Evolutionary conservation across 2,113 vertebrate species (phyloP).

Genomic region (Otis tarda): DNA sequence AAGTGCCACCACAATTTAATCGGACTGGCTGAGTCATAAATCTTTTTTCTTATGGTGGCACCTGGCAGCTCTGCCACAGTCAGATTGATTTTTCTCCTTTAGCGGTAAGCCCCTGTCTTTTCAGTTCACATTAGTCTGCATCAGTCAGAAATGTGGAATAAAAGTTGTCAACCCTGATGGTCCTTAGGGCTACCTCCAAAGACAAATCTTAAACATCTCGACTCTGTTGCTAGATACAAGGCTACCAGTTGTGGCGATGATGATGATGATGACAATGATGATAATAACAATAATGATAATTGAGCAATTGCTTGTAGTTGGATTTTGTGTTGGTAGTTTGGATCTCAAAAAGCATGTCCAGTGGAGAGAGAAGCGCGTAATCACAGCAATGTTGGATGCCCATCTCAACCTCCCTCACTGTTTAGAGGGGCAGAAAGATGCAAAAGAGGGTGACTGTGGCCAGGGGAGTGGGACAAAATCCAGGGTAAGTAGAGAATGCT

Average conservation of each 20-base stretch:
- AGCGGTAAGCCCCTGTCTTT: not conserved
- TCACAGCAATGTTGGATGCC: not conserved
- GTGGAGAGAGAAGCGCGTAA: not conserved
- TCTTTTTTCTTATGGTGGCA: not conserved
- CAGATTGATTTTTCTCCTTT: not conserved
- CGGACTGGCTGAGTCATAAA: constrained; percentile 35
- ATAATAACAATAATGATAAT: not conserved
- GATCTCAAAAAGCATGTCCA: not conserved
- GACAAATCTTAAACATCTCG: not conserved
- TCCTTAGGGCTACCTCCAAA: not conserved
- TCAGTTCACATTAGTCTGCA: not conserved
- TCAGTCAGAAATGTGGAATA: not conserved
- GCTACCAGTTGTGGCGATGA: not conserved
- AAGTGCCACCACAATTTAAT: constrained; percentile 26
- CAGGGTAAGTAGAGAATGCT: not conserved
- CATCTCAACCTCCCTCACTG: not conserved
- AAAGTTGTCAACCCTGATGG: not conserved
- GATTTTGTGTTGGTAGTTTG: not conserved
- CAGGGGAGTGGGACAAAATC: not conserved
- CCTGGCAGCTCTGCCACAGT: not conserved
- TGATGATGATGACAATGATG: rapidly evolving
- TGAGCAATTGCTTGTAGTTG: not conserved
- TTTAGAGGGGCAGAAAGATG: not conserved
- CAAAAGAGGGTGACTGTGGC: not conserved
- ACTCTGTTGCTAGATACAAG: not conserved